Base-by-base conservation (phyloP, 1,140 invertebrate species). In the Drosophila parabipectinata region DNA sequence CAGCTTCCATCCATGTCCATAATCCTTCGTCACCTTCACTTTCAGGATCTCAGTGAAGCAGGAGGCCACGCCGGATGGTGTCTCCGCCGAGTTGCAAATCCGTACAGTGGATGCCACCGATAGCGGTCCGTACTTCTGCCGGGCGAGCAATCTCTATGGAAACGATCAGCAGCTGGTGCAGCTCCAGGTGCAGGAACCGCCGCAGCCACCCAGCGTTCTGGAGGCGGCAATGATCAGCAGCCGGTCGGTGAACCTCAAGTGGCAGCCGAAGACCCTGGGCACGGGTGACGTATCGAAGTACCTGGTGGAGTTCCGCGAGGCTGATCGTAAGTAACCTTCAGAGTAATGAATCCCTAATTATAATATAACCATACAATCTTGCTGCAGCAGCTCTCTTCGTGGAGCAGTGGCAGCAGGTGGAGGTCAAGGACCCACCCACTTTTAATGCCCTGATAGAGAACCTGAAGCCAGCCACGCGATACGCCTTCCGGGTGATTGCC, bases 51-150 rank as follows among this genome's bases (percentile, higher is more conserved):
- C 94, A 10, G 93, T 95, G 9, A 95, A 95, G 84, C 95, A 95
- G 78, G 95, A 96, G 82, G 93, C 94, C 18, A 95, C 94, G 0
- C 93, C 94, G 2, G 94, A 95, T 50, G 95, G 95, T 34, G 93
- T 95, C 14, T 93, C 94, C 8, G 95, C 95, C 0, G 95, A 96
- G 72, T 83, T 98, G 52, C 94, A 96, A 87, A 95, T 98, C 45
- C 93, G 94, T 8, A 94, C 94, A 4, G 94, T 95, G 0, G 95
- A 96, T 77, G 94, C 95, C 15, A 92, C 93, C 5, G 97, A 98
- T 79, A 96, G 95, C 60, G 96, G 96, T 0, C 94, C 96, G 0
- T 98, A 97, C 91, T 96, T 96, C 60, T 98, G 97, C 90, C 94
- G 95, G 68, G 96, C 96, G 3, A 95, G 94, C 75, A 98, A 98